These are phyloP conservation scores for Myiozetetes cayanensis DNA, from an alignment of 2,113 vertebrate species.

Conservation along the genomic window DNA sequence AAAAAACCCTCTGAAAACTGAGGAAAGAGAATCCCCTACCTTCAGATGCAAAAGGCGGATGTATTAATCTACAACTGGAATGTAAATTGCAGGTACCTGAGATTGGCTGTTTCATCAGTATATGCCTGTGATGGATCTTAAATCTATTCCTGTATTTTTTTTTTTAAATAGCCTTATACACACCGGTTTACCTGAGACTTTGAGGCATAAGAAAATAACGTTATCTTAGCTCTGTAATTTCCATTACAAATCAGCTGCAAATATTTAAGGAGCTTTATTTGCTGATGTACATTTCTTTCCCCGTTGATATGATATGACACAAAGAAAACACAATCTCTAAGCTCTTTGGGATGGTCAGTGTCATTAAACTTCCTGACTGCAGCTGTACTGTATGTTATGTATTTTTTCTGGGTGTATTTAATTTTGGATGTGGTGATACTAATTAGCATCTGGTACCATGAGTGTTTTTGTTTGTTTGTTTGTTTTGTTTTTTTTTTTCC, in stretches of 20 bases:
- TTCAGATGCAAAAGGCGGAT: not conserved
- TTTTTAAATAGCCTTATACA: not conserved
- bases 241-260: slow-evolving; percentile 32
- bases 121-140: not conserved
- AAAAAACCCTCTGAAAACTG: not conserved
- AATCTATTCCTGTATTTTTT: not conserved
- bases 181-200: not conserved
- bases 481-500: not conserved
- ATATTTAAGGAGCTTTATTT: slow-evolving; percentile 27
- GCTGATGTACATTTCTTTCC: not conserved
- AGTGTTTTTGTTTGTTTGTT: no score
- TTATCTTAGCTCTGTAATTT: not conserved
- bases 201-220: not conserved
- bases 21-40: not conserved
- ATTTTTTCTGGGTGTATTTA: not conserved
- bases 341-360: not conserved
- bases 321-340: not conserved
- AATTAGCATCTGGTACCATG: not conserved
- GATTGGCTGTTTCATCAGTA: not conserved
- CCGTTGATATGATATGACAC: not conserved
- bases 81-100: not conserved
- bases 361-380: not conserved
- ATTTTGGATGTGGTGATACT: not conserved
- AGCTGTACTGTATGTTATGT: not conserved
- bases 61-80: not conserved